These are phyloP conservation scores for Tapirus terrestris DNA, from an alignment of 2,113 vertebrate species.

Conservation along the genomic window DNA sequence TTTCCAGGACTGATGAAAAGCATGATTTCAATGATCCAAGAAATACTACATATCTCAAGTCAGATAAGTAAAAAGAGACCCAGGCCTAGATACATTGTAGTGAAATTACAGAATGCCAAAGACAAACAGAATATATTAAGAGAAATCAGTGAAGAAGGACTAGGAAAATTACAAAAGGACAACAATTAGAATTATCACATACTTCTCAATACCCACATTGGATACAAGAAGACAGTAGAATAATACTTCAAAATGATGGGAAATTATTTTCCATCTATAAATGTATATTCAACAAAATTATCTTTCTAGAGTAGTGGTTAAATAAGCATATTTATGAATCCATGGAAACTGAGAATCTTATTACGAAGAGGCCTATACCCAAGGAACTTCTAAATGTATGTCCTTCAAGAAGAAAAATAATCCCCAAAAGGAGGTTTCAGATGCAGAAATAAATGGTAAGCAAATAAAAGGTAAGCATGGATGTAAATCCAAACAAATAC, in stretches of 20 bases:
- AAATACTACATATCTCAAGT: not conserved
- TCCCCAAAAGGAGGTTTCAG: not conserved
- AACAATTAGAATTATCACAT: not conserved
- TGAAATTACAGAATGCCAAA: not conserved
- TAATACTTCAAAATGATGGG: not conserved
- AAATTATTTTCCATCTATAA: slow-evolving; percentile 2
- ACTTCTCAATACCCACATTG: not conserved
- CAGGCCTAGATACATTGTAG: not conserved
- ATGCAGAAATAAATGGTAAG: slow-evolving; percentile 14
- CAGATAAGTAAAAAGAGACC: not conserved
- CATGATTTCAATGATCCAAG: not conserved
- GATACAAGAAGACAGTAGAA: not conserved
- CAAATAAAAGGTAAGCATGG: slow-evolving; percentile 4
- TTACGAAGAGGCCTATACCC: not conserved
- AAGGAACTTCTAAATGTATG: not conserved
- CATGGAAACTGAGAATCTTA: not conserved
- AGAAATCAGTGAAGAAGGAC: not conserved
- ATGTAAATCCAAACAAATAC: not conserved
- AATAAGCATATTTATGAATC: not conserved
- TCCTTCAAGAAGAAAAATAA: slow-evolving; percentile 36
- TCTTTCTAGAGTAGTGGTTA: not conserved
- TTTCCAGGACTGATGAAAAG: slow-evolving; percentile 24
- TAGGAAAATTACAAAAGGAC: not conserved
- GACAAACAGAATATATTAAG: not conserved
- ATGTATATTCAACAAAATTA: not conserved